Conservation (phyloP, 2,888 invertebrate species). For the Leptinotarsa rubiginosa region DNA sequence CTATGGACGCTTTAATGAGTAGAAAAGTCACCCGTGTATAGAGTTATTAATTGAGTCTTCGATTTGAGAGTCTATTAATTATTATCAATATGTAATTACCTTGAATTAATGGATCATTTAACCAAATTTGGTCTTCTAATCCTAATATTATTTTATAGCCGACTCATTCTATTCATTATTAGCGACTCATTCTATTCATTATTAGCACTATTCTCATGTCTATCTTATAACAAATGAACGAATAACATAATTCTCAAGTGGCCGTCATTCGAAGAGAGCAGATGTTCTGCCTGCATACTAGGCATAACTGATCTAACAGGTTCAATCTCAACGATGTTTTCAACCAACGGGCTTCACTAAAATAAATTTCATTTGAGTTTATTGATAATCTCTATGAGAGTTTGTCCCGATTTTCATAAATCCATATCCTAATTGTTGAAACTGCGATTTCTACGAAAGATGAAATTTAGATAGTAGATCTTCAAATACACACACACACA, state of each 20-base stretch:
- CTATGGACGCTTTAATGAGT: neutral
- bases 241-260: constrained; percentile 15
- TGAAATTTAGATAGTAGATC: no score
- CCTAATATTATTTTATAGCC: constrained; percentile 5
- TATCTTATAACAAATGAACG: constrained; percentile 1
- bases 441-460: no score
- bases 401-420: no score
- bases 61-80: neutral
- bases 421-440: no score
- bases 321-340: no score
- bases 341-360: no score
- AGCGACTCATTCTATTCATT: constrained; percentile 6
- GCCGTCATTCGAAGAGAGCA: neutral
- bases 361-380: no score
- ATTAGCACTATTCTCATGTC: constrained; percentile 11
- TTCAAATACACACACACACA: no score
- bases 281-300: neutral
- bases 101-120: constrained; percentile 12
- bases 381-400: no score
- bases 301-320: neutral
- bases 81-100: constrained; percentile 13
- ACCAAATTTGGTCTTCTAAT: constrained; percentile 2
- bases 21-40: neutral
- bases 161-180: constrained; percentile 15
- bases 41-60: constrained; percentile 10